A percentile compares a stretch with the other conserved stretches of the same genome.
phyloP scores from a whole-genome alignment of 2,113 vertebrate species.

The Ictidomys tridecemlineatus region DNA sequence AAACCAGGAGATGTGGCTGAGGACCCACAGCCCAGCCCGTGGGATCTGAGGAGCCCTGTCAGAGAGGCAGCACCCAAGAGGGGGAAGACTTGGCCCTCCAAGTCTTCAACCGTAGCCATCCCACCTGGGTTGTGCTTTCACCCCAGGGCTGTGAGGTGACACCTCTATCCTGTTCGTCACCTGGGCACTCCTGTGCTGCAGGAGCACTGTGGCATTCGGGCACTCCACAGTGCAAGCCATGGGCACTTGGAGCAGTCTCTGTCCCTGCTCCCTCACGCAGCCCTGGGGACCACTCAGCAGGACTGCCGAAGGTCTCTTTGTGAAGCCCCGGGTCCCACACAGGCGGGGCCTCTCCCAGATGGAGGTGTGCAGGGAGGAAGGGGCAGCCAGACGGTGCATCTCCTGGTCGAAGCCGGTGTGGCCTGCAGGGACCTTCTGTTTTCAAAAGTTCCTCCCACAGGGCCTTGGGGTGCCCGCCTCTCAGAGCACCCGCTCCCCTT shows the following conservation, averaged over 20 bases:
- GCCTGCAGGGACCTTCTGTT: accelerated
- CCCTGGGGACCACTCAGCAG: accelerated
- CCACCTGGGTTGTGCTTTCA: not conserved
- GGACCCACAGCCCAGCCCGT: not conserved
- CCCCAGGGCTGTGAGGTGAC: not conserved
- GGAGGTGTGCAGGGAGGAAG: not conserved
- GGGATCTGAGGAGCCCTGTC: not conserved
- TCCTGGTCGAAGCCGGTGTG: too few relatives aligned
- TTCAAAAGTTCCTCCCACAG: too few relatives aligned
- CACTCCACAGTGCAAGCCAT: too few relatives aligned
- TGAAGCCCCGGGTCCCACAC: not conserved
- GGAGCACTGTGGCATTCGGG: not conserved
- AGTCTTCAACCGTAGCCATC: too few relatives aligned
- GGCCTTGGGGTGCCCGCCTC: not conserved
- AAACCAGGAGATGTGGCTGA: accelerated
- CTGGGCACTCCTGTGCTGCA: too few relatives aligned
- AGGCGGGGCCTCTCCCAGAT: not conserved
- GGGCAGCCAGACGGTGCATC: accelerated
- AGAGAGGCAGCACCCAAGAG: accelerated
- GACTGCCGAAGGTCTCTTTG: accelerated
- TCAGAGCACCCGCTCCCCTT: accelerated
- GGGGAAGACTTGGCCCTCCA: not conserved
- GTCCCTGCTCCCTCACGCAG: accelerated
- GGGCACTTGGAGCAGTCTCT: accelerated
- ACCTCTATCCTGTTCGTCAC: accelerated